Evolutionary conservation across 2,113 vertebrate species (phyloP).

Genomic region (Mungos mungo): DNA sequence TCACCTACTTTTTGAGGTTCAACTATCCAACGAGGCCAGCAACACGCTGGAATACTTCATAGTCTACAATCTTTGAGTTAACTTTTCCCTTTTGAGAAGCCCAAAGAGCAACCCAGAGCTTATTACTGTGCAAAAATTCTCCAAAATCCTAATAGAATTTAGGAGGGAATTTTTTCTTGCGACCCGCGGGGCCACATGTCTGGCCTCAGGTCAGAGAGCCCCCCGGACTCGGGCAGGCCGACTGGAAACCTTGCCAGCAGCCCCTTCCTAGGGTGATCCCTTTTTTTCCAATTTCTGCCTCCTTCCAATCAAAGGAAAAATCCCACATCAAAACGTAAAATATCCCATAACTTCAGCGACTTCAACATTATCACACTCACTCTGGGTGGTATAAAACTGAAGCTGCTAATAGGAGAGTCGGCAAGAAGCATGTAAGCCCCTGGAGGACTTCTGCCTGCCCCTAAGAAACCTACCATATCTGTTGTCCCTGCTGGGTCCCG

Average conservation of each 20-base stretch:
- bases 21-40: conserved; percentile 77
- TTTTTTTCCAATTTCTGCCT: conserved; percentile 71
- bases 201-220: conserved; percentile 1
- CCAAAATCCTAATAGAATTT: conserved; percentile 80
- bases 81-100: conserved; percentile 86
- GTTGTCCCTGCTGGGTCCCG: conserved; percentile 63
- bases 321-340: conserved; percentile 54
- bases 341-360: conserved; percentile 94
- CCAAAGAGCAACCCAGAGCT: conserved; percentile 83
- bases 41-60: conserved; percentile 82
- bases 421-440: conserved; percentile 83
- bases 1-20: conserved; percentile 85
- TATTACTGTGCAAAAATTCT: conserved; percentile 90
- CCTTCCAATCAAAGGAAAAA: not conserved
- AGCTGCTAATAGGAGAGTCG: conserved; percentile 86
- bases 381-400: conserved; percentile 79
- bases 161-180: conserved; percentile 62
- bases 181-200: not conserved
- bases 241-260: not conserved
- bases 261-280: conserved; percentile 72
- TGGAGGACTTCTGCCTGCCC: conserved; percentile 88
- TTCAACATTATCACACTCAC: conserved; percentile 83
- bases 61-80: conserved; percentile 84
- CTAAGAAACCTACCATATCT: not conserved
- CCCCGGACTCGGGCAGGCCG: not conserved